These are phyloP conservation scores for Anseranas semipalmata DNA, from an alignment of 2,113 vertebrate genomes.

Conservation along the genomic window DNA sequence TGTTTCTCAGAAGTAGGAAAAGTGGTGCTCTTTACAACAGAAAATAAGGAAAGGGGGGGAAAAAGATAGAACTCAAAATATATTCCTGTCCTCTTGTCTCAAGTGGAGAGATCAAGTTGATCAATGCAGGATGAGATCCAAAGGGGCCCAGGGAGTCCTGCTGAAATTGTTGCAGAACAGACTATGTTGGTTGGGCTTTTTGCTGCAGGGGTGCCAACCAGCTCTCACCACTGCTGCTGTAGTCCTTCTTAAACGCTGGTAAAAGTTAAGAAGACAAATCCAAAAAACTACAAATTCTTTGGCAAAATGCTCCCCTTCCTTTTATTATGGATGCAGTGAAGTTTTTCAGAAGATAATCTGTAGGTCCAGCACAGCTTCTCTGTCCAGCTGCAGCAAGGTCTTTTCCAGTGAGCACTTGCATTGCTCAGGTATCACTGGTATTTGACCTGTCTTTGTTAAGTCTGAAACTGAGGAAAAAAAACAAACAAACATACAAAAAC, in stretches of 20 bases:
- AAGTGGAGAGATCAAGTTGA: background rate
- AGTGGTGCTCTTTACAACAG: background rate
- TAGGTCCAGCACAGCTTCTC: background rate
- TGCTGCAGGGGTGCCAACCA: fast-evolving
- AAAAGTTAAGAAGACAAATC: background rate
- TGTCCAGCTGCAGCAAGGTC: background rate
- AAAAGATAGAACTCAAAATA: background rate
- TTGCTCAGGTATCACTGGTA: background rate
- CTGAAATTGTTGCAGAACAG: background rate
- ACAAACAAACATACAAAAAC: too few species aligned
- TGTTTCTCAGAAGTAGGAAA: background rate
- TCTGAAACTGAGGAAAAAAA: background rate
- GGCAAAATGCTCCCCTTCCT: background rate
- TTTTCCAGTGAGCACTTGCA: background rate
- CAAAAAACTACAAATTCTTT: background rate
- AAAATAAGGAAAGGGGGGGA: background rate
- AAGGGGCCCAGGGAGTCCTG: background rate
- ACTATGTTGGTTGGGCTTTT: background rate
- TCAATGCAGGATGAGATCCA: background rate
- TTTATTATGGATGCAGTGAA: background rate
- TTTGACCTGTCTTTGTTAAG: background rate
- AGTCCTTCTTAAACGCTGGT: background rate
- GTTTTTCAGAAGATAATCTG: background rate
- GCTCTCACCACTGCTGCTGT: background rate
- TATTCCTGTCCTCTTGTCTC: background rate